Evolutionary conservation across 2,797 vertebrate species (phyloP).

Genomic region (Kryptolebias ocellatus): DNA sequence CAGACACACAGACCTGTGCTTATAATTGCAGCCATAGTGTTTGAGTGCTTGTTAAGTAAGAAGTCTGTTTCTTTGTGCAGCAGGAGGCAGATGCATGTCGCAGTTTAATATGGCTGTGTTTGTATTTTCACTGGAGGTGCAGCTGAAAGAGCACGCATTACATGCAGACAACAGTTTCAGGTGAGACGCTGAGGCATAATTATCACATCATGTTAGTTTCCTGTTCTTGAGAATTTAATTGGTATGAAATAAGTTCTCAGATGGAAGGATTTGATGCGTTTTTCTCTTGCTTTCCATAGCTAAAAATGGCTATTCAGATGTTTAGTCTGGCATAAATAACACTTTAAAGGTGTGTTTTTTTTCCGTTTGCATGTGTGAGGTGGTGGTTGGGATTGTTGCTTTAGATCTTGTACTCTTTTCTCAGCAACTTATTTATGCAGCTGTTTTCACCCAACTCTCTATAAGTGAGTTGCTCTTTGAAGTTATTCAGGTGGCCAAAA

Average conservation of each 20-base stretch:
- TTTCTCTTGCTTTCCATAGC: neutral
- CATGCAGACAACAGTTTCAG: slow-evolving; percentile 15
- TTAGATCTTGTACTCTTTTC: neutral
- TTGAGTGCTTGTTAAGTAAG: slow-evolving; percentile 6
- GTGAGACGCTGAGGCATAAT: slow-evolving; percentile 15
- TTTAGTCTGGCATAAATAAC: slow-evolving; percentile 2
- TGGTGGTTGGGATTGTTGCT: neutral
- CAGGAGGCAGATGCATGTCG: slow-evolving; percentile 3
- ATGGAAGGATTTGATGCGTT: slow-evolving; percentile 1
- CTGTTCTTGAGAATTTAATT: slow-evolving; percentile 22
- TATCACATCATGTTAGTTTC: slow-evolving; percentile 14
- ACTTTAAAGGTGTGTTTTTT: neutral
- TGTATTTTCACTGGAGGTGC: slow-evolving; percentile 13
- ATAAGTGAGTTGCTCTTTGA: neutral
- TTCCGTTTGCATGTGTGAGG: slow-evolving; percentile 3
- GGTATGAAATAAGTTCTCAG: slow-evolving; percentile 2
- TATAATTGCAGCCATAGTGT: neutral
- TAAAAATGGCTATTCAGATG: slow-evolving; percentile 10
- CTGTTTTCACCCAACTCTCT: neutral
- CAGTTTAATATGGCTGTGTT: slow-evolving; percentile 15
- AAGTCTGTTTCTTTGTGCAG: slow-evolving; percentile 2
- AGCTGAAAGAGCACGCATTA: slow-evolving; percentile 10
- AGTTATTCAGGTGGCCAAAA: neutral
- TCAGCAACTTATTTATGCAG: neutral
- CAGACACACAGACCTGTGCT: slow-evolving; percentile 12